Base-by-base conservation (phyloP, 1,140 invertebrate species). In the Cecropterus lyciades region DNA sequence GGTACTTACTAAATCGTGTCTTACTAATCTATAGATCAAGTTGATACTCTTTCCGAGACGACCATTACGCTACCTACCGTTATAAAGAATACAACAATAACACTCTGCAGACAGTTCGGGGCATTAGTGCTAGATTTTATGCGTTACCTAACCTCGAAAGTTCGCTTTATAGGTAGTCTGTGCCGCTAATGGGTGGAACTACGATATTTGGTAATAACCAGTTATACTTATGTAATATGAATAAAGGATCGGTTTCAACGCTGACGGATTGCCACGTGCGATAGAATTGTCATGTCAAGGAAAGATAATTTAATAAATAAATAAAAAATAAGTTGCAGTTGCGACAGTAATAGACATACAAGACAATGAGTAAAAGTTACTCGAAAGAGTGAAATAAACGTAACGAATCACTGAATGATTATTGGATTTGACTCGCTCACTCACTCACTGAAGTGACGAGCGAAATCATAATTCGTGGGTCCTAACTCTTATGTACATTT, bases 201-300 rank as follows among this genome's bases (percentile, higher is more conserved):
- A 46, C 45, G 43, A 45, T 45, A 45, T 45, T 45, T 45, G 43
- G 43, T 45, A 45, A 45, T 45, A 45, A 45, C 43, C 14, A 45
- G 43, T 45, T n/a, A 45, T 45, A 45, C 43, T 45, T 45, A 45
- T 16, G 14, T 45, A 45, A 45, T 45, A 45, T 15, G 5, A 14
- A 16, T 45, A 6, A 16, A 45, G 13, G 14, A 16, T n/a, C 13
- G 13, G 43, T 17, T 45, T 15, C 43, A 15, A 16, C 15, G 43
- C 16, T 7, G 11, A 45, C 13, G 43, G 16, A 1, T 45, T 4
- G 20, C n/a, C 20, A 45, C 40, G 6, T 9, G 30, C 30, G 30
- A 33, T 33, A 33, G 30, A 33, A 33, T 33, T 8, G 9, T 33
- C 5, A 33, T 33, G 30, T 7, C 6, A 33, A 1, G 1, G 30